These are phyloP conservation scores for Scolopax mira DNA, from an alignment of 2,113 vertebrate species.

Conservation along the genomic window DNA sequence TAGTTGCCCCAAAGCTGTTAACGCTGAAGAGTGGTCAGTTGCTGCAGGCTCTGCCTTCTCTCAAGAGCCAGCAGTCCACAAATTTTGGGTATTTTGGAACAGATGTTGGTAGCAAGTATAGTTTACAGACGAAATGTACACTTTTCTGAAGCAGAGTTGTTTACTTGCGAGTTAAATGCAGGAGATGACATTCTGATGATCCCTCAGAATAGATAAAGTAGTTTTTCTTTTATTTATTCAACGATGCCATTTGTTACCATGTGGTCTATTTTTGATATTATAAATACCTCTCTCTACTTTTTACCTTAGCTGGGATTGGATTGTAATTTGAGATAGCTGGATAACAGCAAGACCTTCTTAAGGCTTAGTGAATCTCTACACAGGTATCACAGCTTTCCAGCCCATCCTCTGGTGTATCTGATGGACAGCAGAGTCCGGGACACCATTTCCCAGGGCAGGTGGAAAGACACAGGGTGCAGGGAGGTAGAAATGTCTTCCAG, in stretches of 20 bases:
- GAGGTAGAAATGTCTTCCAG: not conserved
- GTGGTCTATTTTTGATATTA: not conserved
- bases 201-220: not conserved
- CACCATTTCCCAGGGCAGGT: not conserved
- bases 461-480: not conserved
- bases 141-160: not conserved
- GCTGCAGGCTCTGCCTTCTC: not conserved
- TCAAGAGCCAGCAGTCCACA: not conserved
- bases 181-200: not conserved
- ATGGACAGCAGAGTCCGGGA: not conserved
- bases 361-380: not conserved
- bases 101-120: fast-evolving
- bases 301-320: not conserved
- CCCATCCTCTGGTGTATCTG: not conserved
- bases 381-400: not conserved
- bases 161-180: not conserved
- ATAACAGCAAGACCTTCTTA: not conserved
- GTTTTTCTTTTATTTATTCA: not conserved
- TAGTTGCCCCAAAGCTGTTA: not conserved
- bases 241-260: not conserved
- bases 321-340: not conserved
- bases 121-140: not conserved
- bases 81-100: not conserved
- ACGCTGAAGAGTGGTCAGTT: not conserved
- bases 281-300: not conserved